Conservation (phyloP, 1,140 invertebrate genomes). For the Brachionus paranguensis region DNA sequence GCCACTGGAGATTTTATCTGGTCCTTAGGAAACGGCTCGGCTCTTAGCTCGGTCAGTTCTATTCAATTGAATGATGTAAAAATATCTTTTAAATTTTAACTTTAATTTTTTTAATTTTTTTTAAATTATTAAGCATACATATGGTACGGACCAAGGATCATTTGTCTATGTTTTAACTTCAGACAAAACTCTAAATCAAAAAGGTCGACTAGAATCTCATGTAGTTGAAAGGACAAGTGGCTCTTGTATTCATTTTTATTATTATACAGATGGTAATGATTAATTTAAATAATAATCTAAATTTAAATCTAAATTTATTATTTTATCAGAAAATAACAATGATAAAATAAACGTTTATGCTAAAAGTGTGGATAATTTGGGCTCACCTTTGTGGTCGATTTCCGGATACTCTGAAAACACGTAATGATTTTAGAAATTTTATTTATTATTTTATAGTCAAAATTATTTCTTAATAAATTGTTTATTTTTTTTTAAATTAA, state of each 20-base stretch:
- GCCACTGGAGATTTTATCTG: not conserved
- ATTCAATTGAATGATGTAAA: not conserved
- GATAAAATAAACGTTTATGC: slow-evolving; percentile 6
- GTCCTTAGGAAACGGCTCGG: not conserved
- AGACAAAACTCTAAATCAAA: not conserved
- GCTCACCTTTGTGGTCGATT: not conserved
- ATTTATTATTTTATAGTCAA: not conserved
- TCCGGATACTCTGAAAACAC: not conserved
- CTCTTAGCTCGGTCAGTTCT: not conserved
- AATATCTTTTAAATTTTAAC: not conserved
- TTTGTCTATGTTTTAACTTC: slow-evolving; percentile 3
- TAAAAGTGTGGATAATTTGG: slow-evolving; percentile 9
- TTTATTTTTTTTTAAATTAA: no score
- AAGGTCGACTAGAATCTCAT: not conserved
- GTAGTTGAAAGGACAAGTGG: not conserved
- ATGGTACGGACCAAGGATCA: slow-evolving; percentile 9
- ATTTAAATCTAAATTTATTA: not conserved
- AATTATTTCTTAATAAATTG: no score
- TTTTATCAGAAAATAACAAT: not conserved
- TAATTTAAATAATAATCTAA: not conserved
- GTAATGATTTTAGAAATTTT: not conserved
- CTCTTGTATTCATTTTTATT: slow-evolving; percentile 35
- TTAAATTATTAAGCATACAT: slow-evolving; percentile 12
- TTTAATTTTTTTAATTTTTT: not conserved
- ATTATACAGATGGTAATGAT: slow-evolving; percentile 17